Evolutionary conservation across 2,888 invertebrate species (phyloP), one percentile per base, ranked within the genome.

Genomic region (Drosophila subsilvestris): DNA sequence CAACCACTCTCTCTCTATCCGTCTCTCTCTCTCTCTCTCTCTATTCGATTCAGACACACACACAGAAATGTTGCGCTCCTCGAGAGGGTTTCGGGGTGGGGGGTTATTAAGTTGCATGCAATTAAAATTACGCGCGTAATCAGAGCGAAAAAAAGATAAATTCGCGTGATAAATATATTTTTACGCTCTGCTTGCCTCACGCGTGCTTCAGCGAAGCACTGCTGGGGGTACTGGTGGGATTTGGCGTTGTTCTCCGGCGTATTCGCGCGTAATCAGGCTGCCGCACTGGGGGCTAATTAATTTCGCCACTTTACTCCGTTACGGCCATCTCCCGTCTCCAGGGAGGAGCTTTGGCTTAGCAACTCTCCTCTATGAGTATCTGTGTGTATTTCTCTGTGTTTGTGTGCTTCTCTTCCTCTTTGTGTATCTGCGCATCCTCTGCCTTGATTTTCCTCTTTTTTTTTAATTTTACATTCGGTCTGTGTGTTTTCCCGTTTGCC

Each of bases 101-200:
- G 59, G 68, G 75, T 83, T 85, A 86, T 86, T 81, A 88, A 88
- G 88, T 88, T 85, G 84, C 85, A 75, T 74, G 82, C 86, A 86
- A 87, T 86, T 86, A 86, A 87, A 87, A 87, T 85, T 85, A 86
- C 85, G 76, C 85, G 76, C 83, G 86, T 81, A 87, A 88, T 88
- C 86, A 88, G 86, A 88, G 88, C 87, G 82, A 83, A 76, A 80
- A 37, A 83, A 85, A 67, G 86, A 86, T 86, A 87, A 86, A 87
- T 86, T 85, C 83, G 63, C 65, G 79, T 77, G 79, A 79, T 84
- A 87, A 87, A 86, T 84, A 79, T 80, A 77, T 86, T 83, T 86
- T 56, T 62, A 47, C 83, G 63, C 84, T 61, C 62, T 27, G 81
- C 73, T 76, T 71, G 76, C 48, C 51, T 44, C 76, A 63, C 67